Evolutionary conservation across 2,113 vertebrate genomes (phyloP), one percentile per base, ranked within the genome.

Genomic region (Dicrurus megarhynchus): DNA sequence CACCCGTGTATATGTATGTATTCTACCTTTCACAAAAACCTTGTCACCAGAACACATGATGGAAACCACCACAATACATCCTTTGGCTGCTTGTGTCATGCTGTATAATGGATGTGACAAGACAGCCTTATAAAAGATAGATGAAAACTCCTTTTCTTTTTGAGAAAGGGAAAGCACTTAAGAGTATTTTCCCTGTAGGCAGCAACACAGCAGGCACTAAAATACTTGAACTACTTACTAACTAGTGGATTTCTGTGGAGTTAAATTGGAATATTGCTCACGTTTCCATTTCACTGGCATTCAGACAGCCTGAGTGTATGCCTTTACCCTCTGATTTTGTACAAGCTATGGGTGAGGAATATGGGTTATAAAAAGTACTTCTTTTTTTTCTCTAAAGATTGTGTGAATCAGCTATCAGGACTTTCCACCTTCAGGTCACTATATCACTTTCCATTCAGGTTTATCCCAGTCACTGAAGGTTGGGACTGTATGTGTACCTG

Each of bases 121-220:
- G 92, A 90, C 67, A 90, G 46, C 37, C 46, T 93, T 71, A 93
- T 94, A 86, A 96, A 96, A 92, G 82, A 94, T 87, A 84, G 61
- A 96, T 90, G 68, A 86, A 96, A 91, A 84, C 26, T 67, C 67
- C 21, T 94, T 84, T 84, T 87, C 53, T 84, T 91, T 91, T 39
- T 56, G 46, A 90, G 71, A 83, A 94, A 91, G 47, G 24, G 60
- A 80, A 95, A 91, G 92, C 93, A 93, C 93, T 96, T 96, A 93
- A 93, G 44, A 83, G 59, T 80, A 82, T 95, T 94, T 95, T 86
- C 93, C 93, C 95, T 63, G 73, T 83, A 94, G 92, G 92, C 95
- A 96, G 84, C 47, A 86, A 90, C 85, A 95, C 85, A 96, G 82
- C 30, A 86, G 52, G 75, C 85, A 92, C 64, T 86, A 49, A 91